These are phyloP conservation scores for Gymnobelideus leadbeateri DNA, from an alignment of 2,113 vertebrate species.

Conservation along the genomic window DNA sequence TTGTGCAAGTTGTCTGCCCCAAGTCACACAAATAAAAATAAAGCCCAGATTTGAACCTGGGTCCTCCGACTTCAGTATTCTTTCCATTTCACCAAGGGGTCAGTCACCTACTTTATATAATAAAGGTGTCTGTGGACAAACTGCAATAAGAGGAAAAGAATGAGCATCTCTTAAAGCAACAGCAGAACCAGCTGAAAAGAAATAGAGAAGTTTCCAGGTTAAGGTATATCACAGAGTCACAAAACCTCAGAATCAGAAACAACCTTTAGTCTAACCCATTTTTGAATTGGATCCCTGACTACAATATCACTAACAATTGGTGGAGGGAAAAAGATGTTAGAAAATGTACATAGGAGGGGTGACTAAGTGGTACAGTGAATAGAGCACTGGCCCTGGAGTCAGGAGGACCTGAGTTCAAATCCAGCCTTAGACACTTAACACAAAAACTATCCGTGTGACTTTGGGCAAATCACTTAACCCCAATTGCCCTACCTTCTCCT, in stretches of 20 bases:
- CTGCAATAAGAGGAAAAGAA: conserved; percentile 12
- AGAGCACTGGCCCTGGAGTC: too few species aligned
- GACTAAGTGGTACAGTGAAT: too few species aligned
- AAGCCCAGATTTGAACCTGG: neutral
- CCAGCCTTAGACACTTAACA: too few species aligned
- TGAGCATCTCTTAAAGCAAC: conserved; percentile 34
- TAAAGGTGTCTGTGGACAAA: conserved; percentile 11
- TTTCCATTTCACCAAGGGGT: neutral
- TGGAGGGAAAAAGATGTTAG: too few species aligned
- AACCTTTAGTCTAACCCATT: too few species aligned
- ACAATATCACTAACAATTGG: neutral
- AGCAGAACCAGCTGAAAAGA: conserved; percentile 37
- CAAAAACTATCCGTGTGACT: too few species aligned
- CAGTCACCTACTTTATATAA: conserved; percentile 35
- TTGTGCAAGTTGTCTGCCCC: neutral
- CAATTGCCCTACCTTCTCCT: too few species aligned
- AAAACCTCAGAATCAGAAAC: neutral
- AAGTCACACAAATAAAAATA: neutral
- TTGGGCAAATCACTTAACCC: too few species aligned
- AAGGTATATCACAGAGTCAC: neutral
- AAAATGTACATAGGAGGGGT: too few species aligned
- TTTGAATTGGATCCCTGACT: neutral
- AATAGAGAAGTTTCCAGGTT: conserved; percentile 43
- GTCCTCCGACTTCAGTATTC: neutral
- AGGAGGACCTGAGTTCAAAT: too few species aligned